These are phyloP conservation scores for Mormyrus proboscirostris DNA, from an alignment of 2,797 vertebrate species.

Conservation along the genomic window DNA sequence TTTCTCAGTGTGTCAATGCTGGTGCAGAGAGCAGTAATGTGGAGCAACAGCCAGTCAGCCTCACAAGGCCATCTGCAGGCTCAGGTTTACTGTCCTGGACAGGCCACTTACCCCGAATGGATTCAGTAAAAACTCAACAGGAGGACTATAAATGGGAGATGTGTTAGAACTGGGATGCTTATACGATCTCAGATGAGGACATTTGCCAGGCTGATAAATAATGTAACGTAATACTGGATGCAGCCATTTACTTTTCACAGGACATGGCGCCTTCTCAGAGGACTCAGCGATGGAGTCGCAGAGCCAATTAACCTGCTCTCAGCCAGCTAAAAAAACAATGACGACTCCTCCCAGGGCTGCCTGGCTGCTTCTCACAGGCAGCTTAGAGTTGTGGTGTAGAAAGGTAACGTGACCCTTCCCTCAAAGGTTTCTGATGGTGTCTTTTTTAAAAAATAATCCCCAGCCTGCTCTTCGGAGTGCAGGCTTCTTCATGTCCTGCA, in stretches of 20 bases:
- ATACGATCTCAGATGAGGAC: not conserved
- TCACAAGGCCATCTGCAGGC: not conserved
- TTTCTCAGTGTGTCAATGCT: not conserved
- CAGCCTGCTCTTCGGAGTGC: not conserved
- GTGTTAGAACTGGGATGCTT: not conserved
- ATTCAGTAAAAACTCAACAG: constrained; percentile 10
- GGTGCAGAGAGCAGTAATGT: not conserved
- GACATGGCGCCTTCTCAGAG: not conserved
- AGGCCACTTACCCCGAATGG: not conserved
- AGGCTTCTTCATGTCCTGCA: not conserved
- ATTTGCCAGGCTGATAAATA: not conserved
- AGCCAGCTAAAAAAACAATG: not conserved
- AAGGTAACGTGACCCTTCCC: not conserved
- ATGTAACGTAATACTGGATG: constrained; percentile 11
- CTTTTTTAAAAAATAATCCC: not conserved
- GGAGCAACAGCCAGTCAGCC: not conserved
- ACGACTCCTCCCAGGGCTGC: not conserved
- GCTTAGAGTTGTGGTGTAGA: not conserved
- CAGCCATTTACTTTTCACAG: not conserved
- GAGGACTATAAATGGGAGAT: not conserved
- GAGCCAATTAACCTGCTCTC: not conserved
- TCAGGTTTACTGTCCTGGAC: not conserved
- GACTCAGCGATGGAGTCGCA: not conserved
- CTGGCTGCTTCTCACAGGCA: not conserved
- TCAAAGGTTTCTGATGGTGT: not conserved